phyloP scores from a whole-genome alignment of 1,140 invertebrate species.

The Stegodyphus dumicola region DNA sequence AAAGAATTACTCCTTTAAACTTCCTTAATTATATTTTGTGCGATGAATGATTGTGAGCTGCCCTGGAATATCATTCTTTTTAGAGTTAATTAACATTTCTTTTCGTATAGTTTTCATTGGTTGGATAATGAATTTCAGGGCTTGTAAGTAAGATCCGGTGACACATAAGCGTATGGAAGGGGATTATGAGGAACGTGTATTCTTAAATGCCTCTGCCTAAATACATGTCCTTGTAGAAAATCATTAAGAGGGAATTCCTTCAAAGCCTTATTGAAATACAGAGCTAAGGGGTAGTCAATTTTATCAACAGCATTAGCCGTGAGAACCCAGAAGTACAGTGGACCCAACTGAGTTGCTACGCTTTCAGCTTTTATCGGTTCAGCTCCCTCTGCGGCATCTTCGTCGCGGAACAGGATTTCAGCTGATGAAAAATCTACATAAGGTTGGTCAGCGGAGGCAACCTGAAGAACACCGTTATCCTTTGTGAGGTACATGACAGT shows the following conservation, averaged over 20 bases:
- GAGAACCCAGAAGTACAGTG: slow-evolving; percentile 63
- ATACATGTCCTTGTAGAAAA: slow-evolving; percentile 10
- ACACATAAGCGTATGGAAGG: slow-evolving; percentile 60
- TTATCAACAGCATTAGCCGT: slow-evolving; percentile 63
- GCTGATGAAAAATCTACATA: slow-evolving; percentile 62
- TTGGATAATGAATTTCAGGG: too few relatives aligned
- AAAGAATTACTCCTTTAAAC: too few relatives aligned
- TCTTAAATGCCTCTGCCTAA: slow-evolving; percentile 39
- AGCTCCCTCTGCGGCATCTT: slow-evolving; percentile 39
- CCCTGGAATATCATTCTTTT: too few relatives aligned
- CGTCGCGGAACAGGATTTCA: slow-evolving; percentile 48
- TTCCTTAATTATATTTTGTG: too few relatives aligned
- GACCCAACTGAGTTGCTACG: slow-evolving; percentile 62
- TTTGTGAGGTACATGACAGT: slow-evolving; percentile 63
- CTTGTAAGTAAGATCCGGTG: slow-evolving; percentile 33
- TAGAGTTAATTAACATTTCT: too few relatives aligned
- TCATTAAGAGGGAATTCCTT: slow-evolving; percentile 45
- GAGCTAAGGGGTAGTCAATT: slow-evolving; percentile 59
- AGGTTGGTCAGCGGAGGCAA: slow-evolving; percentile 62
- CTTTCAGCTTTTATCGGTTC: slow-evolving; percentile 52
- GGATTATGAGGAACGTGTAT: slow-evolving; percentile 57
- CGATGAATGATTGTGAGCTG: too few relatives aligned
- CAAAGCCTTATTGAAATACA: slow-evolving; percentile 62
- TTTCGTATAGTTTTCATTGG: too few relatives aligned
- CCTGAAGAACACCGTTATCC: slow-evolving; percentile 54